A percentile compares a stretch with the other conserved stretches of the same genome.
phyloP scores from a whole-genome alignment of 1,140 invertebrate genomes.

The Magallana ariakensis region DNA sequence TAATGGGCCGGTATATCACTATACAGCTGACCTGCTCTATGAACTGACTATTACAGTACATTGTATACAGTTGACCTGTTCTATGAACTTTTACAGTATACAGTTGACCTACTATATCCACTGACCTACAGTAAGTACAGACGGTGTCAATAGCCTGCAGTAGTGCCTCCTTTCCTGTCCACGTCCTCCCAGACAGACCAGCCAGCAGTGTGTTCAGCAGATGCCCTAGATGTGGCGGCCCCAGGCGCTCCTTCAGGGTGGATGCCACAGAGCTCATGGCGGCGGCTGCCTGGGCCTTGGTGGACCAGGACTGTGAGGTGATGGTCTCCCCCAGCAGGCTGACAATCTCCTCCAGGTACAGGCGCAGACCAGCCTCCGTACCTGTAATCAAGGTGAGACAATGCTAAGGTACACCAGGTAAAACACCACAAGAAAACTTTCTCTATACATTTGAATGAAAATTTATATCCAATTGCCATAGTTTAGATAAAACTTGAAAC shows the following conservation, averaged over 20 bases:
- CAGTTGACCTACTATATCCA: slow-evolving; percentile 51
- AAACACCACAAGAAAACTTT: too few species aligned
- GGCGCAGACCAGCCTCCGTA: slow-evolving; percentile 89
- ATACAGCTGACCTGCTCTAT: too few species aligned
- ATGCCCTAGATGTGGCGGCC: slow-evolving; percentile 84
- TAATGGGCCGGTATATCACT: too few species aligned
- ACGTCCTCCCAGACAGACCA: slow-evolving; percentile 90
- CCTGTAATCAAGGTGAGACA: slow-evolving; percentile 73
- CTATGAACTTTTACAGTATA: too few species aligned
- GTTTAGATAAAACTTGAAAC: too few species aligned
- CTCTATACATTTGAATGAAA: too few species aligned
- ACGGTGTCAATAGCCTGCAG: slow-evolving; percentile 87
- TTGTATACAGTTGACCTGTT: too few species aligned
- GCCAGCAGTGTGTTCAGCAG: slow-evolving; percentile 86
- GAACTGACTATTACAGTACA: too few species aligned
- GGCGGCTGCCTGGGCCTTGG: slow-evolving; percentile 91
- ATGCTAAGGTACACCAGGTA: too few species aligned
- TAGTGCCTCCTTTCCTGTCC: slow-evolving; percentile 91
- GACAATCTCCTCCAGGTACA: slow-evolving; percentile 88
- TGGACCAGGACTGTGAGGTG: slow-evolving; percentile 90
- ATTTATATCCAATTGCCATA: too few species aligned
- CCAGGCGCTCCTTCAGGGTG: slow-evolving; percentile 86
- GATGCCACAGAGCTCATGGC: slow-evolving; percentile 89
- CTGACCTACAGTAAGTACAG: slow-evolving; percentile 86
- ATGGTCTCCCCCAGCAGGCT: slow-evolving; percentile 85